Percentiles rank a stretch among this genome's conserved stretches.
Conservation (phyloP, 2,113 vertebrate genomes). For the Zingel zingel region DNA sequence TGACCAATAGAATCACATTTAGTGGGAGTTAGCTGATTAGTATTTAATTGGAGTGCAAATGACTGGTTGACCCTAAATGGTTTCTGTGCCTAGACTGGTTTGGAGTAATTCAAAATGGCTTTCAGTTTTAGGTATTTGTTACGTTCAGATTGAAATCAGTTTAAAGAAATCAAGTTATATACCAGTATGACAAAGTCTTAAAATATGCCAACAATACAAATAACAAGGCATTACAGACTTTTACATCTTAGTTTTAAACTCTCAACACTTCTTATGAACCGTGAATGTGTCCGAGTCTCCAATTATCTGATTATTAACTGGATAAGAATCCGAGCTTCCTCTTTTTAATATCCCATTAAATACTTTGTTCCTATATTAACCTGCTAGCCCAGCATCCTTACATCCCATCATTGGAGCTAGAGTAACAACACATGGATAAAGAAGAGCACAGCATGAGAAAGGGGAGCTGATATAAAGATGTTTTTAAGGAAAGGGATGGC, state of each 20-base stretch:
- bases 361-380: constrained; percentile 29
- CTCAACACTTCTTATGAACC: background rate
- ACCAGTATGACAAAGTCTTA: background rate
- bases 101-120: background rate
- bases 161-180: no score
- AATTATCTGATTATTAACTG: constrained; percentile 4
- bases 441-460: constrained; percentile 14
- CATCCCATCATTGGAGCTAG: background rate
- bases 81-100: background rate
- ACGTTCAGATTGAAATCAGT: background rate
- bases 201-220: background rate
- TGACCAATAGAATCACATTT: background rate
- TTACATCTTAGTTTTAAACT: constrained; percentile 1
- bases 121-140: background rate
- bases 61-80: background rate
- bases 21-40: background rate
- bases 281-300: background rate
- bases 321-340: constrained; percentile 14
- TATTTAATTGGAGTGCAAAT: background rate
- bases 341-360: constrained; percentile 10
- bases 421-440: constrained; percentile 1
- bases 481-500: background rate
- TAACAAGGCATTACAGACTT: background rate
- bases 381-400: background rate
- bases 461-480: background rate